phyloP scores from a whole-genome alignment of 2,113 vertebrate species.

The Irena cyanogastra region DNA sequence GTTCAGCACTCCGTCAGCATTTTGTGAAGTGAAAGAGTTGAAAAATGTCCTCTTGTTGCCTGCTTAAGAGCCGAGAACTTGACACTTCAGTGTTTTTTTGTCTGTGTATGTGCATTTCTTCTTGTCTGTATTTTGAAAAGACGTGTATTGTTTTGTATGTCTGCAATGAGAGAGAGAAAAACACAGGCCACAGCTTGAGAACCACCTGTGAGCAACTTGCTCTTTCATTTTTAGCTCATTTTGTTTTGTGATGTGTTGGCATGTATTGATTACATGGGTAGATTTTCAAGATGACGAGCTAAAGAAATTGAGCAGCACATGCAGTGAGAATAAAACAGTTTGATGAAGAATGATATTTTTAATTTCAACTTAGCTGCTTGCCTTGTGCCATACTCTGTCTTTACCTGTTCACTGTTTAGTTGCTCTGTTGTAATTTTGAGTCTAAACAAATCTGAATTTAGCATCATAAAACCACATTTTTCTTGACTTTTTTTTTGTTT shows the following conservation, averaged over 20 bases:
- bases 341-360: neutral
- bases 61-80: neutral
- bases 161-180: neutral
- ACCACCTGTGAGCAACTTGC: neutral
- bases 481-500: too few relatives aligned
- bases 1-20: neutral
- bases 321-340: neutral
- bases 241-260: slow-evolving; percentile 5
- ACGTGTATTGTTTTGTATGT: neutral
- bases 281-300: slow-evolving; percentile 1
- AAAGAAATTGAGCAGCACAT: neutral
- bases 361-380: neutral
- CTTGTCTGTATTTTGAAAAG: neutral
- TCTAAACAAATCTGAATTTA: neutral
- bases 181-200: neutral
- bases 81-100: neutral
- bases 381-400: neutral
- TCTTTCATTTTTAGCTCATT: slow-evolving; percentile 8
- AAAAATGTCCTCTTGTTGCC: neutral
- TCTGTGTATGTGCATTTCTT: neutral
- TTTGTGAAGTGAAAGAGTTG: neutral
- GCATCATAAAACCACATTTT: neutral
- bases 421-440: neutral
- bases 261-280: neutral
- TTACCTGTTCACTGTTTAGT: neutral